These are phyloP conservation scores for Podargus strigoides DNA, from an alignment of 2,797 vertebrate species.

Conservation along the genomic window DNA sequence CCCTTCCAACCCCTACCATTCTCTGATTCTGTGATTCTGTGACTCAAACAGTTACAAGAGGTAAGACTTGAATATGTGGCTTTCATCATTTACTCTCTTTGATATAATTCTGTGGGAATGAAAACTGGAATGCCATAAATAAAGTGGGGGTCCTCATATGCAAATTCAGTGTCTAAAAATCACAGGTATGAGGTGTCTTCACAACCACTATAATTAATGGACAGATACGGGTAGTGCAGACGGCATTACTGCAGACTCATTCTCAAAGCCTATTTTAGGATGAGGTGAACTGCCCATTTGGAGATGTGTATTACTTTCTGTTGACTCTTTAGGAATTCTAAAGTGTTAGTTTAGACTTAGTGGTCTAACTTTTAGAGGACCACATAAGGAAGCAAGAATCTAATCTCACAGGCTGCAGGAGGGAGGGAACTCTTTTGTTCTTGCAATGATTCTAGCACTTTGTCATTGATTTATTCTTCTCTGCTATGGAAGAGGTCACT, in stretches of 20 bases:
- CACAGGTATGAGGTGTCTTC: neutral
- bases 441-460: neutral
- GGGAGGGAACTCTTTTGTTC: neutral
- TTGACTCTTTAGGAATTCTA: neutral
- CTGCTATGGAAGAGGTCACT: slow-evolving; percentile 16
- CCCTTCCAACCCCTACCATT: too few species aligned
- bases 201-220: neutral
- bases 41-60: too few species aligned
- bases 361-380: neutral
- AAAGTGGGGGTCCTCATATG: neutral
- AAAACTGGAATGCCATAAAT: neutral
- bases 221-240: neutral
- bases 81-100: neutral
- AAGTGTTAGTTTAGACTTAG: neutral
- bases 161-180: neutral
- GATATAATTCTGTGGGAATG: neutral
- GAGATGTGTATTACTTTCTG: neutral
- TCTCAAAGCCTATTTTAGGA: neutral
- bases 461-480: slow-evolving; percentile 34
- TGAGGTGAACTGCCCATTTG: neutral
- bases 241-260: slow-evolving; percentile 1
- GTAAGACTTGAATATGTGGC: neutral
- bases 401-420: neutral
- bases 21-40: too few species aligned
- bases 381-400: neutral